A percentile compares a stretch with the other conserved stretches of the same genome.
phyloP scores from a whole-genome alignment of 2,888 invertebrate genomes.

The Agrypnus murinus region DNA sequence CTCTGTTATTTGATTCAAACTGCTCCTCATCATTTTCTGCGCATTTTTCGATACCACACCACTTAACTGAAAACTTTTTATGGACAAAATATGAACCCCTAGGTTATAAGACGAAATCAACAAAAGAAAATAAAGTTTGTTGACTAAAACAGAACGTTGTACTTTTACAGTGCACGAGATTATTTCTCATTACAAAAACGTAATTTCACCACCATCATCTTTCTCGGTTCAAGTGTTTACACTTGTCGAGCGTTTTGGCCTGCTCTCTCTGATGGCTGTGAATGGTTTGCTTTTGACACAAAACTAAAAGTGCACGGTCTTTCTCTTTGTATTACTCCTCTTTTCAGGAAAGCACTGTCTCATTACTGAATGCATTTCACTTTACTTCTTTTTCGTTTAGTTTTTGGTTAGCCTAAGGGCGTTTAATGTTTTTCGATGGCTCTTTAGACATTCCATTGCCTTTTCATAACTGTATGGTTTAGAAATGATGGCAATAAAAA shows the following conservation, averaged over 20 bases:
- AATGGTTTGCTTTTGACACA: constrained; percentile 36
- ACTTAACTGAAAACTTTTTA: constrained; percentile 49
- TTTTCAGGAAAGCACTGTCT: background rate
- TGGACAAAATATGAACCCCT: constrained; percentile 47
- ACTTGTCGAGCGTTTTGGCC: constrained; percentile 33
- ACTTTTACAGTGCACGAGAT: constrained; percentile 39
- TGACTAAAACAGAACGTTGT: constrained; percentile 46
- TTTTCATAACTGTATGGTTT: too few relatives aligned
- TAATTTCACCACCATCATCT: constrained; percentile 44
- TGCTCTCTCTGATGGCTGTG: constrained; percentile 28
- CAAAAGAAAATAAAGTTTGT: constrained; percentile 51
- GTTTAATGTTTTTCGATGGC: too few relatives aligned
- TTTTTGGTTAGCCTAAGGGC: too few relatives aligned
- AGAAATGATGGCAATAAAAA: too few relatives aligned
- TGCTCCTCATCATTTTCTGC: constrained; percentile 28
- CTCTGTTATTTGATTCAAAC: constrained; percentile 38
- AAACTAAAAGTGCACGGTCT: constrained; percentile 19
- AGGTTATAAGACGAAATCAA: constrained; percentile 47
- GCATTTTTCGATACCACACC: constrained; percentile 39
- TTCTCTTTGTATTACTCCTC: background rate
- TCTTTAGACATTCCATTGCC: too few relatives aligned
- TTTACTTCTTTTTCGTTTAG: too few relatives aligned
- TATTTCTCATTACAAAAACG: constrained; percentile 49
- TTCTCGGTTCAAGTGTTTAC: constrained; percentile 46
- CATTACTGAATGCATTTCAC: too few relatives aligned